Evolutionary conservation across 2,797 vertebrate species (phyloP), one percentile per base, ranked within the genome.

Genomic region (Iguana delicatissima): DNA sequence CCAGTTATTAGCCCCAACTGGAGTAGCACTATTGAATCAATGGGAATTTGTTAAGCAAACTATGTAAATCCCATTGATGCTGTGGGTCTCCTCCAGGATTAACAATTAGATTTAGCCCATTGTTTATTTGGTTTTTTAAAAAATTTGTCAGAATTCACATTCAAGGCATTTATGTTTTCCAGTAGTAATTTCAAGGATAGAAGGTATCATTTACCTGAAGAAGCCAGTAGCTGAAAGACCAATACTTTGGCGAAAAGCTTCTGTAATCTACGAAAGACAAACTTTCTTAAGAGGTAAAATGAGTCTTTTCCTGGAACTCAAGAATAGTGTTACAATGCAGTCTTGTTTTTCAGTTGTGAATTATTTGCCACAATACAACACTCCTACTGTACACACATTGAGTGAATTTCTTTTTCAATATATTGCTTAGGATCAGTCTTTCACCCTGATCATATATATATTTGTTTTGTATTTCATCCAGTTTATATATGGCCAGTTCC

Each of bases 191-290:
- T 72, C 87, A 88, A 59, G 42, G 46, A 67, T 26, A 57, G 79
- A 57, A 64, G 32, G 22, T 38, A 50, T 35, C 18, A 50, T 42
- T 90, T 94, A 96, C 96, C 96, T 96, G 94, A 95, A 96, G 87
- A 93, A 92, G 42, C 93, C 95, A 86, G 94, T 69, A 42, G 96
- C 96, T 2, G 96, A 95, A 80, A 97, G 96, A 38, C 93, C 94
- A 67, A 96, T 94, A 67, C 95, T 95, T 85, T 94, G 90, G 10
- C 91, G n/a, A 90, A 94, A 97, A 80, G 96, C 96, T 38, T 93
- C 85, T 91, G 92, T 88, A 0, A 95, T 93, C 96, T 96, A 67
- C 9, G 84, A 88, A 92, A 89, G 46, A 91, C 22, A 91, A 86
- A 12, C 6, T 72, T 7, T 80, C 73, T 90, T n/a, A 86, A 77